phyloP scores from a whole-genome alignment of 1,140 invertebrate genomes.

The Probaryconus sp. region DNA sequence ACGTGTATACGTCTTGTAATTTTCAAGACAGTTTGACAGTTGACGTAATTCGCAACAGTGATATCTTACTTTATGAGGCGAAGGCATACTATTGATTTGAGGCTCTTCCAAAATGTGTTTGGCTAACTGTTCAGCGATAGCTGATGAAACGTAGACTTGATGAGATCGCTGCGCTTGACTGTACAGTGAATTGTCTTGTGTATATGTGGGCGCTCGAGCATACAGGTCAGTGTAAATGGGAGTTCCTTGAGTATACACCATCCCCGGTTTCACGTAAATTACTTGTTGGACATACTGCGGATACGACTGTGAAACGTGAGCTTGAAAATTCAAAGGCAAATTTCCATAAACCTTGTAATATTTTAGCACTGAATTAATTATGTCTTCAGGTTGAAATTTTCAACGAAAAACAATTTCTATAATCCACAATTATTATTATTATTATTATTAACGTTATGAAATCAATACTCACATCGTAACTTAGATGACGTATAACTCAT shows the following conservation, averaged over 20 bases:
- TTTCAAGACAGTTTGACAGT: too few relatives aligned
- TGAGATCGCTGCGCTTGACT: slow-evolving; percentile 63
- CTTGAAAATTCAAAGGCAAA: slow-evolving; percentile 63
- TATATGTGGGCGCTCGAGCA: slow-evolving; percentile 59
- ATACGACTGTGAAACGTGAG: slow-evolving; percentile 59
- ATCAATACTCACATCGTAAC: slow-evolving; percentile 48
- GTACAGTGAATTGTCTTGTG: slow-evolving; percentile 68
- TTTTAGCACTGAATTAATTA: slow-evolving; percentile 35
- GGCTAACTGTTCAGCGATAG: slow-evolving; percentile 61
- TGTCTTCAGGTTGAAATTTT: slow-evolving; percentile 23
- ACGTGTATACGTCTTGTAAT: too few relatives aligned
- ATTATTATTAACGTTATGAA: slow-evolving; percentile 2
- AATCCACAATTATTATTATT: slow-evolving; percentile 10
- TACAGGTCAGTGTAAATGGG: slow-evolving; percentile 67
- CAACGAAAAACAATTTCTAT: slow-evolving; percentile 4
- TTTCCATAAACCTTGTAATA: slow-evolving; percentile 36
- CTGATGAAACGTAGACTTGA: slow-evolving; percentile 62
- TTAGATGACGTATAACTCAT: slow-evolving; percentile 27
- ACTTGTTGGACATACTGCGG: slow-evolving; percentile 67
- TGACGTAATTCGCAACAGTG: background rate
- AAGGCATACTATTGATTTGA: slow-evolving; percentile 48
- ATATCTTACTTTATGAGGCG: slow-evolving; percentile 63
- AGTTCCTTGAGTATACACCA: slow-evolving; percentile 64
- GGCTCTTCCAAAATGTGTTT: slow-evolving; percentile 66
- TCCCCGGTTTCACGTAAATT: slow-evolving; percentile 65